Evolutionary conservation across 2,113 vertebrate species (phyloP), one percentile per base, ranked within the genome.

Genomic region (Gulo gulo): DNA sequence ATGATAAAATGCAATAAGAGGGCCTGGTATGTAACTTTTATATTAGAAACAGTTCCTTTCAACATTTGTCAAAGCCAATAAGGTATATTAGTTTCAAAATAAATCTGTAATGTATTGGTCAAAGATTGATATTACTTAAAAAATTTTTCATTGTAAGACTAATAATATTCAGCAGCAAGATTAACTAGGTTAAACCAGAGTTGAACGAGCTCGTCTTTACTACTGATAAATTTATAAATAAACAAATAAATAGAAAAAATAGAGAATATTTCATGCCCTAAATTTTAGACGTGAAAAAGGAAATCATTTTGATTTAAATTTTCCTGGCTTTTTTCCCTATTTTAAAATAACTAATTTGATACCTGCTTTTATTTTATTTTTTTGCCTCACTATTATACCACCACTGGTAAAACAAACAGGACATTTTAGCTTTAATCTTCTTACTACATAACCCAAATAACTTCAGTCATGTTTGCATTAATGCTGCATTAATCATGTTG

Each of bases 381-480:
- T 98, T 98, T 98, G 97, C 98, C 97, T 98, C 93, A 95, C 98
- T 98, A 98, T 99, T 99, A 99, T 99, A 98, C 97, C 98, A 99
- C 98, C 98, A 99, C 98, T 99, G 98, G 98, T 99, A 99, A 99
- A 99, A 99, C 99, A 99, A 99, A 99, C 99, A 99, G 99, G 99
- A 99, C 99, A 99, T 99, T 99, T 99, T 99, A 99, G 99, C 99
- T 99, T 99, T 99, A 99, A 99, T 99, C 99, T 99, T 99, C 99
- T 99, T 99, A 99, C 99, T 99, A 99, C 99, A 99, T 99, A 99
- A 99, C 99, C 99, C 99, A 99, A 99, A 99, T 99, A 99, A 99
- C 99, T 99, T 99, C 99, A 99, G 99, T 99, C 99, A 99, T 99
- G 99, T 99, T 99, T 99, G 99, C 99, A 99, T 99, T 99, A 99